phyloP scores from a whole-genome alignment of 2,888 invertebrate species.

The Incurvaria masculella region DNA sequence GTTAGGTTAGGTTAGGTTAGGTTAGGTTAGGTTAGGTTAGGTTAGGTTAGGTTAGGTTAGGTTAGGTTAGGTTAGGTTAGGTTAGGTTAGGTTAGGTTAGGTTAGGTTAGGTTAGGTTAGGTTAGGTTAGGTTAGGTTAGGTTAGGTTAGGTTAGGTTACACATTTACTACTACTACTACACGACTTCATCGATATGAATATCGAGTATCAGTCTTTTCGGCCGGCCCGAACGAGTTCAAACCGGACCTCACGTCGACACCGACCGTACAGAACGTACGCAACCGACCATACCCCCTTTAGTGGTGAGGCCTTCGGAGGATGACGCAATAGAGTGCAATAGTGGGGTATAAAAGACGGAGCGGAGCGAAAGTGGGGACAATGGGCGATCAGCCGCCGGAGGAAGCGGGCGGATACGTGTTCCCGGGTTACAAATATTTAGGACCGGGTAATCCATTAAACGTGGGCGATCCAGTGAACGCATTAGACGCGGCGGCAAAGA shows the following conservation, averaged over 20 bases:
- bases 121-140: conserved; percentile 15
- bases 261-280: too few species aligned
- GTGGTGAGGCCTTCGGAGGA: too few species aligned
- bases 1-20: conserved; percentile 15
- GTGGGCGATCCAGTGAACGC: background rate
- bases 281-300: too few species aligned
- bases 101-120: conserved; percentile 14
- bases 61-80: conserved; percentile 15
- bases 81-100: conserved; percentile 16
- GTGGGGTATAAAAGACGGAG: conserved; percentile 5
- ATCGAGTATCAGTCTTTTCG: too few species aligned
- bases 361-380: too few species aligned
- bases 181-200: too few species aligned
- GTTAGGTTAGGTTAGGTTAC: conserved; percentile 1
- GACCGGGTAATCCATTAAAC: background rate
- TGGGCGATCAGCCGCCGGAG: too few species aligned
- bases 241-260: too few species aligned
- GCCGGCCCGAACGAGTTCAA: too few species aligned
- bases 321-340: conserved; percentile 6
- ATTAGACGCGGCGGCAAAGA: conserved; percentile 1
- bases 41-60: conserved; percentile 8
- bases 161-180: too few species aligned
- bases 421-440: too few species aligned
- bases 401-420: conserved; percentile 11
- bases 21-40: conserved; percentile 14